Percentiles rank a stretch among this genome's conserved stretches.
phyloP scores from a whole-genome alignment of 53 echinoderm and acorn worm species.

The Holothuria scabra region DNA sequence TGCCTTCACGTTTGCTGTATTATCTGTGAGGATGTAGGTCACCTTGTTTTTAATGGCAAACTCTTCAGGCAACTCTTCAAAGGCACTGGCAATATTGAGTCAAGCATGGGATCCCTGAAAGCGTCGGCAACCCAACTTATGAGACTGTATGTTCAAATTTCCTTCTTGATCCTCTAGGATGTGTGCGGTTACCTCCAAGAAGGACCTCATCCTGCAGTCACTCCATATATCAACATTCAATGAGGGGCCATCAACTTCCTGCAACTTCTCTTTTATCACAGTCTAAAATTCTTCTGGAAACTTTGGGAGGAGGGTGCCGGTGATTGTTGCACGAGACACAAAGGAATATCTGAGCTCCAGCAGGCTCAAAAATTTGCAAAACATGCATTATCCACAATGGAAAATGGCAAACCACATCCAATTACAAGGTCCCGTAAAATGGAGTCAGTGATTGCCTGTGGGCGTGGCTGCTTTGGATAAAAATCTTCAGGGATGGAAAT shows the following conservation, averaged over 20 bases:
- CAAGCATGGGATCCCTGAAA: constrained; percentile 37
- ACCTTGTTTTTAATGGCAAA: constrained; percentile 36
- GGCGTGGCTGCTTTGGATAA: constrained; percentile 1
- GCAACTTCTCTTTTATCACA: too few relatives aligned
- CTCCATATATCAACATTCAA: too few relatives aligned
- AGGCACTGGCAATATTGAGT: constrained; percentile 10
- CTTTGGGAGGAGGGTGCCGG: background rate
- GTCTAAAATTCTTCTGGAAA: background rate
- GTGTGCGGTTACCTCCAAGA: constrained; percentile 55
- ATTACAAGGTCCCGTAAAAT: constrained; percentile 19
- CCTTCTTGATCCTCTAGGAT: background rate
- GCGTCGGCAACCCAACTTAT: constrained; percentile 12
- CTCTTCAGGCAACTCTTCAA: constrained; percentile 51
- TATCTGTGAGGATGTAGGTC: constrained; percentile 51
- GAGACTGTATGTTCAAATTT: background rate
- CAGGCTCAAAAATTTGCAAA: constrained; percentile 13
- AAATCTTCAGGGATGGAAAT: background rate
- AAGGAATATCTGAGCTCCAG: constrained; percentile 33
- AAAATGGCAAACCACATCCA: constrained; percentile 29
- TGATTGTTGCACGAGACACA: background rate
- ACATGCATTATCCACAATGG: constrained; percentile 12
- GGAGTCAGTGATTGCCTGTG: constrained; percentile 15
- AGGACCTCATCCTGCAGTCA: constrained; percentile 53
- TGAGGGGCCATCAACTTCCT: too few relatives aligned
- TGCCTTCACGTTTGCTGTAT: constrained; percentile 53